Evolutionary conservation across 2,113 vertebrate species (phyloP).

Genomic region (Bagarius yarrelli): DNA sequence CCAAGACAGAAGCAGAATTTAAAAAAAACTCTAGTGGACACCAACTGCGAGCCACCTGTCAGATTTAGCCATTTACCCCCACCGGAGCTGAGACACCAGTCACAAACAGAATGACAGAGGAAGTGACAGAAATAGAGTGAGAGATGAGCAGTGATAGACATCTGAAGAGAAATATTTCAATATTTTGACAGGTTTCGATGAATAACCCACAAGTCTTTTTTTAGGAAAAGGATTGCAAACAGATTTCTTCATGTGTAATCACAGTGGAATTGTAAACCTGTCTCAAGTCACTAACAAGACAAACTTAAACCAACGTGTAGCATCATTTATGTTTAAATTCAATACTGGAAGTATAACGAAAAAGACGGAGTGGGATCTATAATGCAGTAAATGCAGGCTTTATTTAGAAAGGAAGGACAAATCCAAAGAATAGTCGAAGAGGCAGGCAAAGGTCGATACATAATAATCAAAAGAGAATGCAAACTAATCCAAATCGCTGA

Average conservation of each 20-base stretch:
- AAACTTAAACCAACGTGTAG: neutral
- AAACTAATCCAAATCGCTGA: too few species aligned
- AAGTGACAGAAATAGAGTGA: neutral
- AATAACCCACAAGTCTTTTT: slow-evolving; percentile 43
- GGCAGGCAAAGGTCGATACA: too few species aligned
- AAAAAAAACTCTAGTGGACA: neutral
- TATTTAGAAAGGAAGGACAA: too few species aligned
- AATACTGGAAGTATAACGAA: neutral
- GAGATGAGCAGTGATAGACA: neutral
- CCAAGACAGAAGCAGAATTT: slow-evolving; percentile 27
- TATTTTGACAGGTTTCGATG: slow-evolving; percentile 31
- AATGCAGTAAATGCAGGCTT: too few species aligned
- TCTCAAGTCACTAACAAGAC: neutral
- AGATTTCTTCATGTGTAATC: slow-evolving; percentile 34
- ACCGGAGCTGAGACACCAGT: slow-evolving; percentile 10
- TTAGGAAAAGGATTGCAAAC: slow-evolving; percentile 33
- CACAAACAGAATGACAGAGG: neutral
- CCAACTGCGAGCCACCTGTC: slow-evolving; percentile 15
- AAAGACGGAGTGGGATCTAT: too few species aligned
- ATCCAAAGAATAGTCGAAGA: too few species aligned
- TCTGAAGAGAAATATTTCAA: slow-evolving; percentile 6
- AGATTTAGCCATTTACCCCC: neutral
- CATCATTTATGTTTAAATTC: neutral
- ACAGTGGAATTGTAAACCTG: slow-evolving; percentile 31
- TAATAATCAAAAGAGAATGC: too few species aligned